Percentiles rank a stretch among this genome's conserved stretches.
phyloP scores from a whole-genome alignment of 2,888 invertebrate species.

The Adelognathus sp. region DNA sequence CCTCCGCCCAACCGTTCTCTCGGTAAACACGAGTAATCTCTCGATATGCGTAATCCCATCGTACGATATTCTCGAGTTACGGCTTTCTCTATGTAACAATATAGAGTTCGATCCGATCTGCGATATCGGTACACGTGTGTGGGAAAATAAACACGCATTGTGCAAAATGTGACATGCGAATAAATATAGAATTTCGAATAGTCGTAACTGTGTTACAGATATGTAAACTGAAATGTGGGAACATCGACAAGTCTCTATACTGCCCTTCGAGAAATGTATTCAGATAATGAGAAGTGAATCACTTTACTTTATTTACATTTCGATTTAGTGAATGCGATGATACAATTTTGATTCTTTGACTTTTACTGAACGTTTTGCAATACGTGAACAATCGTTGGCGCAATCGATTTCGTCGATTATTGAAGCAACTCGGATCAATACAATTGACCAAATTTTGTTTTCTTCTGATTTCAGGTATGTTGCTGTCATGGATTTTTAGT shows the following conservation, averaged over 20 bases:
- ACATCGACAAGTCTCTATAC: too few relatives aligned
- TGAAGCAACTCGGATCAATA: background rate
- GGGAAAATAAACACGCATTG: background rate
- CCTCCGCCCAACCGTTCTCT: background rate
- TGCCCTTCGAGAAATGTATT: too few relatives aligned
- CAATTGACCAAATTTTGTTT: background rate
- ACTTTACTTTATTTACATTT: too few relatives aligned
- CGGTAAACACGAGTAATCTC: conserved; percentile 34
- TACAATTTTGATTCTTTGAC: background rate
- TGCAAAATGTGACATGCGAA: background rate
- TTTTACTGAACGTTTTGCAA: background rate
- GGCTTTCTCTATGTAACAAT: background rate
- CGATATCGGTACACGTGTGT: background rate
- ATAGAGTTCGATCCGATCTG: background rate
- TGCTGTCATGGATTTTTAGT: background rate
- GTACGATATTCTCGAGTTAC: conserved; percentile 11
- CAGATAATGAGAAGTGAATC: background rate
- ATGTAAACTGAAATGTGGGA: too few relatives aligned
- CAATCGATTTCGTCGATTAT: too few relatives aligned
- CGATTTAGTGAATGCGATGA: background rate
- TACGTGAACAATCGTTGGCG: too few relatives aligned
- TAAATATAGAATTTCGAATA: background rate
- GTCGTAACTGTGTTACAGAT: too few relatives aligned
- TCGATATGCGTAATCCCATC: conserved; percentile 22
- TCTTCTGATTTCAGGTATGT: conserved; percentile 25